These are phyloP conservation scores for Spea bombifrons DNA, from an alignment of 2,113 vertebrate genomes.

Conservation along the genomic window DNA sequence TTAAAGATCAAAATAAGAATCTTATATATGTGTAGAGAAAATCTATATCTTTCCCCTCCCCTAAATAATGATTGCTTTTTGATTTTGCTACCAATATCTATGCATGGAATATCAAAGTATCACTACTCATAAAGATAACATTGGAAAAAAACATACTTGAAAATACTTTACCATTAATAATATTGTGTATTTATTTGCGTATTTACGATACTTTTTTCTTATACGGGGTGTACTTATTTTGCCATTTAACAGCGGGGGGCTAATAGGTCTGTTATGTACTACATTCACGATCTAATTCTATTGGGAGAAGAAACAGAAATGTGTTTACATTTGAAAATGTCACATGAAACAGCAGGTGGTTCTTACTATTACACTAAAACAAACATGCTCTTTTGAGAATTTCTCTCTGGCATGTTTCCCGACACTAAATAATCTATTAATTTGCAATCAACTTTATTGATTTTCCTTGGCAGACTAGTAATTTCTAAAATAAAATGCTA, in stretches of 20 bases:
- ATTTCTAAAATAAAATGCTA: conserved; percentile 65
- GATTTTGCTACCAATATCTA: no score
- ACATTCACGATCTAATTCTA: conserved; percentile 63
- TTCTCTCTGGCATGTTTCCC: conserved; percentile 59
- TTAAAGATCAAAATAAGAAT: no score
- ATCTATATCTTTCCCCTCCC: no score
- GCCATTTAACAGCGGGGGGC: conserved; percentile 73
- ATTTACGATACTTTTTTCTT: conserved; percentile 49
- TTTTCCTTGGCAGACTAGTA: conserved; percentile 62
- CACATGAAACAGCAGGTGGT: conserved; percentile 69
- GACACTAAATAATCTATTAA: conserved; percentile 67
- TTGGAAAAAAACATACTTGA: conserved; percentile 48
- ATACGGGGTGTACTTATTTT: conserved; percentile 63
- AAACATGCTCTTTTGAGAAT: conserved; percentile 57
- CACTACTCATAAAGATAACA: no score
- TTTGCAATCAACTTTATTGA: conserved; percentile 73
- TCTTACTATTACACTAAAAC: conserved; percentile 56
- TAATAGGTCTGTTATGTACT: conserved; percentile 72
- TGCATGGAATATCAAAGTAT: no score
- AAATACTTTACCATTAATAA: conserved; percentile 59
- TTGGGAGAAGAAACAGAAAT: conserved; percentile 64
- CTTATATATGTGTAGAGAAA: no score
- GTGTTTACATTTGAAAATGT: conserved; percentile 76
- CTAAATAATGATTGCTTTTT: no score
- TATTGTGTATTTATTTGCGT: conserved; percentile 65